These are phyloP conservation scores for Tetanocera ferruginea DNA, from an alignment of 2,888 invertebrate species.

Conservation along the genomic window DNA sequence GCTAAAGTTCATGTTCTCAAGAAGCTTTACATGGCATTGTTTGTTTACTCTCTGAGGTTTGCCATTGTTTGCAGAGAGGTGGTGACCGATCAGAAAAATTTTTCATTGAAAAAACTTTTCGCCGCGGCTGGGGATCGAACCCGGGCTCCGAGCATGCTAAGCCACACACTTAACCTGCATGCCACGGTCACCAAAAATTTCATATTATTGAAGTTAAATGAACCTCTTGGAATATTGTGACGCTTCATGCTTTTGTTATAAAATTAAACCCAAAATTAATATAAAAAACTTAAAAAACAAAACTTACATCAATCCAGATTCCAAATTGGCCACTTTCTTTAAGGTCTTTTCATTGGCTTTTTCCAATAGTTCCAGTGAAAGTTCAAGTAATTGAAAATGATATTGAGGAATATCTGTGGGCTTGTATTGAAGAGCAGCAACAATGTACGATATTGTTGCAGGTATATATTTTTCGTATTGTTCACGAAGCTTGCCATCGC, in stretches of 20 bases:
- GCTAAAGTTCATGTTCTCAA: no score
- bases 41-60: no score
- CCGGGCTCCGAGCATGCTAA: no score
- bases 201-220: no score
- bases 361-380: constrained; percentile 48
- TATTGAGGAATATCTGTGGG: constrained; percentile 47
- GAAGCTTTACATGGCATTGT: no score
- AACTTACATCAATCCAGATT: constrained; percentile 50
- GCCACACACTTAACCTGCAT: no score
- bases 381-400: constrained; percentile 50
- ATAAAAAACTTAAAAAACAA: neutral
- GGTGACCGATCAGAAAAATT: no score
- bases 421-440: constrained; percentile 52
- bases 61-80: no score
- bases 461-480: constrained; percentile 52
- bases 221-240: no score
- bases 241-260: neutral
- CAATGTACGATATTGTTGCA: constrained; percentile 50
- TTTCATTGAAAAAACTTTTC: no score
- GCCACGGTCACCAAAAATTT: no score
- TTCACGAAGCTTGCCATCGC: constrained; percentile 31
- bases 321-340: constrained; percentile 39
- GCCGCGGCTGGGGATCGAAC: no score
- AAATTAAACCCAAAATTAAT: neutral
- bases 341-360: constrained; percentile 43